phyloP scores from a whole-genome alignment of 2,113 vertebrate genomes.

The Alectura lathami region DNA sequence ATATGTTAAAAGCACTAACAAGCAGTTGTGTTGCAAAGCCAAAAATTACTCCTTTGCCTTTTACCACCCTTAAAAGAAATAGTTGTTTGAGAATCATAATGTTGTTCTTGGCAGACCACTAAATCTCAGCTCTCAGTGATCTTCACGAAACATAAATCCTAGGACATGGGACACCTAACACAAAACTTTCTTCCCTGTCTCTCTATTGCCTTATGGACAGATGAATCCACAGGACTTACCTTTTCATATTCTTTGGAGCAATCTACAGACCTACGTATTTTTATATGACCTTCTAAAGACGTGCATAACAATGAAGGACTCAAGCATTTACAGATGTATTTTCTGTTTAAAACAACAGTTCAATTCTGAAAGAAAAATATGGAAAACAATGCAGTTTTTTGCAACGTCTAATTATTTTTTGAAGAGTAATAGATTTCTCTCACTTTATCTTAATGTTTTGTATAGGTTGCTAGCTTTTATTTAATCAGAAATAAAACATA shows the following conservation, averaged over 20 bases:
- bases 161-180: background rate
- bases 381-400: background rate
- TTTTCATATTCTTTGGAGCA: background rate
- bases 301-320: background rate
- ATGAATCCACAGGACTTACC: background rate
- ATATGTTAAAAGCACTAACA: background rate
- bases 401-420: background rate
- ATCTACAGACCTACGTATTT: background rate
- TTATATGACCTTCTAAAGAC: background rate
- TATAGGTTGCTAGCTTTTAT: background rate
- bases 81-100: background rate
- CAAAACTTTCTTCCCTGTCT: background rate
- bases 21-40: background rate
- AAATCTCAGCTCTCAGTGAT: background rate
- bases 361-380: background rate
- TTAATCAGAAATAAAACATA: background rate
- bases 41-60: constrained; percentile 6
- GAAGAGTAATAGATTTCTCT: background rate
- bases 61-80: background rate
- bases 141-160: background rate
- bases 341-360: background rate
- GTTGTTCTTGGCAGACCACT: background rate
- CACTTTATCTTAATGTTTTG: background rate
- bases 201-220: background rate
- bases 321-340: background rate